Evolutionary conservation across 2,113 vertebrate species (phyloP).

Genomic region (Mohoua ochrocephala): DNA sequence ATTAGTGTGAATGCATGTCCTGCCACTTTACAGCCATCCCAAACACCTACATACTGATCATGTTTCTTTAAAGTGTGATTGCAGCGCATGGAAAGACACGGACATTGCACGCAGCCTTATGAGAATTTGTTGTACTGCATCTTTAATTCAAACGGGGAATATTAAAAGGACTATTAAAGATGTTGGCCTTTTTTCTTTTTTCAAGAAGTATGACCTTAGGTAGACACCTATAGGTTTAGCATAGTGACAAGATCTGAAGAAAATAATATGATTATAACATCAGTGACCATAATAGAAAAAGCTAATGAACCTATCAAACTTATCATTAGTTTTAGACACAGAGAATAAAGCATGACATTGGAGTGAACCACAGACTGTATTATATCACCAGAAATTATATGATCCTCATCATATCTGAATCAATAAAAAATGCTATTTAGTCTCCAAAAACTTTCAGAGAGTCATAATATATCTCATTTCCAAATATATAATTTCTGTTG

Average conservation of each 20-base stretch:
- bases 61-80: neutral
- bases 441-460: neutral
- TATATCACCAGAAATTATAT: constrained; percentile 14
- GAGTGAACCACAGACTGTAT: neutral
- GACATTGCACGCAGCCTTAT: neutral
- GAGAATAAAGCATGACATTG: constrained; percentile 20
- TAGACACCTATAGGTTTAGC: neutral
- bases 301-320: constrained; percentile 26
- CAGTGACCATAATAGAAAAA: constrained; percentile 2
- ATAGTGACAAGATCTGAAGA: neutral
- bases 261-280: neutral
- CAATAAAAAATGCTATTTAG: constrained; percentile 18
- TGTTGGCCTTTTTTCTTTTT: neutral
- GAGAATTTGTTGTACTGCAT: neutral
- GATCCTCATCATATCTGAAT: neutral
- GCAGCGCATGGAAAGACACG: neutral
- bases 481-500: neutral
- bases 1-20: neutral
- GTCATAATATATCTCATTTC: neutral
- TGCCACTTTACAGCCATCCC: neutral
- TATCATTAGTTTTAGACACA: neutral
- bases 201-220: neutral
- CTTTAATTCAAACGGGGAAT: neutral
- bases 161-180: neutral
- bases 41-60: neutral